Evolutionary conservation across 2,888 invertebrate species (phyloP), one percentile per base, ranked within the genome.

Genomic region (Pachliopta kotzebuea): DNA sequence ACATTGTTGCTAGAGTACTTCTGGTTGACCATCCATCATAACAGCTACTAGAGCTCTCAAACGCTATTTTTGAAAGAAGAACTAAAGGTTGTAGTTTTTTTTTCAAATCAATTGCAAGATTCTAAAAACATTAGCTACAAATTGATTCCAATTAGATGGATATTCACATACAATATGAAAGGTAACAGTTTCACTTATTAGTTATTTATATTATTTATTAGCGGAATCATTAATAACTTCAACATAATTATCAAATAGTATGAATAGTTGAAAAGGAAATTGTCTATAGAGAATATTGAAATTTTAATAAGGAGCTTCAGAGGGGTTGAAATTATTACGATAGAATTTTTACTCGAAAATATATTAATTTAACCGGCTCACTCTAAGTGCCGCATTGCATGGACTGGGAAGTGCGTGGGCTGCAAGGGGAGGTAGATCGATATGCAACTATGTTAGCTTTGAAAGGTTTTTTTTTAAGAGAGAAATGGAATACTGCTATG

Each of bases 371-470:
- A 18, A 52, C 60, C 21, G 26, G 52, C 52, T 6, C 29, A 18
- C 52, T 17, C 17, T 18, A 17, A 17, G 42, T n/a, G 26, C 60
- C 24, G 60, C 24, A 65, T 42, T 57, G 37, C 42, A 50, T 54
- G 17, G n/a, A 29, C n/a, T 18, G 53, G 53, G 53, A 42, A 57
- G 50, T 37, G 23, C 31, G 49, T 49, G 55, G 29, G 59, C n/a
- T 14, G 42, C 53, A 37, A 60, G 50, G 29, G 65, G 56, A 37
- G 23, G 9, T 21, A 53, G 52, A 65, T 65, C 65, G 55, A 65
- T 65, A 65, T 24, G 24, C 42, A 56, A 63, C 62, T 58, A 45
- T 58, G 63, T 63, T 58, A 58, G 54, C 53, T 54, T 62, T 29
- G 53, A 58, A 31, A 26, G 23, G 20, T 45, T 17, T 53, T 53